phyloP scores from a whole-genome alignment of 1,140 invertebrate genomes.

The Hypsibius dujardini region DNA sequence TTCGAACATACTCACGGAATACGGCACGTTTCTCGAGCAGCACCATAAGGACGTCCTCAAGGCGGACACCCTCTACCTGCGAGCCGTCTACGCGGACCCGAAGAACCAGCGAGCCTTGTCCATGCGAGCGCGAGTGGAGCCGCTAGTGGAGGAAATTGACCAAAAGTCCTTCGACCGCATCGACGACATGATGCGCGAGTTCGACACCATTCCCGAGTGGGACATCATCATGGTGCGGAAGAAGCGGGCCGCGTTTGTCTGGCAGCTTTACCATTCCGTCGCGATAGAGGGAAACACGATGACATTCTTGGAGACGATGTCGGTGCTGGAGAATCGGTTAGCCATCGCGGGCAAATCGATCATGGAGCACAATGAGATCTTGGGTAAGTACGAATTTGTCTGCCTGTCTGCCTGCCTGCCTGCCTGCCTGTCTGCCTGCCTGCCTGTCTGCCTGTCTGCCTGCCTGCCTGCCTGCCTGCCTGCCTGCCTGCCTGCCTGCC shows the following conservation, averaged over 20 bases:
- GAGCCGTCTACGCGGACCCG: conserved; percentile 62
- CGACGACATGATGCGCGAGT: conserved; percentile 14
- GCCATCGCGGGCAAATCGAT: conserved; percentile 84
- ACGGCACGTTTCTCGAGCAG: conserved; percentile 79
- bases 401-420: too few relatives aligned
- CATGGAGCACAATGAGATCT: conserved; percentile 86
- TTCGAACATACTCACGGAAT: conserved; percentile 73
- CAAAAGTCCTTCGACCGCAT: conserved; percentile 39
- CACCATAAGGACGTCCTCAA: conserved; percentile 62
- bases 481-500: too few relatives aligned
- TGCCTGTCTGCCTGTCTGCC: too few relatives aligned
- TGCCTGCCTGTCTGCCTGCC: too few relatives aligned
- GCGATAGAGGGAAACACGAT: conserved; percentile 95
- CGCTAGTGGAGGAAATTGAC: conserved; percentile 79
- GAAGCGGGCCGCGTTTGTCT: conserved; percentile 4
- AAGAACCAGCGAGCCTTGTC: conserved; percentile 56
- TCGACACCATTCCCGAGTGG: conserved; percentile 6
- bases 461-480: too few relatives aligned
- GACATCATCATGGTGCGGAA: background rate
- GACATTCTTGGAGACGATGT: conserved; percentile 73
- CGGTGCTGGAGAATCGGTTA: conserved; percentile 75
- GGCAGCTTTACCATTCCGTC: conserved; percentile 86
- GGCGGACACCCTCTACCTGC: conserved; percentile 70
- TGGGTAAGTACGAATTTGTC: too few relatives aligned
- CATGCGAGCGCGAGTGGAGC: conserved; percentile 62